These are phyloP conservation scores for Drosophila setifemur DNA, from an alignment of 1,140 invertebrate genomes.

Conservation along the genomic window DNA sequence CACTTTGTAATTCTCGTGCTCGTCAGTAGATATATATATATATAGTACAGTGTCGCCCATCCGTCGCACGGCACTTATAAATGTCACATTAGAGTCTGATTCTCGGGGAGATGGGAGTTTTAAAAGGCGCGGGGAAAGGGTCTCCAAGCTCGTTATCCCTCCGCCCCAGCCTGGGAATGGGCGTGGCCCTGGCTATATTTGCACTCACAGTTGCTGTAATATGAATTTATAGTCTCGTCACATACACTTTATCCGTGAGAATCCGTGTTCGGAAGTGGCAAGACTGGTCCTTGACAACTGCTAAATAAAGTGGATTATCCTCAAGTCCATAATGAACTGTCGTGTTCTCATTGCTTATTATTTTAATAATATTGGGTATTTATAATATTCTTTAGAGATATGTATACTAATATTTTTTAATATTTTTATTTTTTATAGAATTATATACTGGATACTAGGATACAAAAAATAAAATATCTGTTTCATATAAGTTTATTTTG, in stretches of 20 bases:
- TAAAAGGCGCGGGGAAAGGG: background rate
- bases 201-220: slow-evolving; percentile 38
- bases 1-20: slow-evolving; percentile 76
- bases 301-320: no score
- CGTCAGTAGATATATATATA: no score
- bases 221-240: slow-evolving; percentile 55
- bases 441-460: no score
- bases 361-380: no score
- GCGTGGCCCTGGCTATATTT: slow-evolving; percentile 23
- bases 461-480: no score
- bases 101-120: background rate
- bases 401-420: no score
- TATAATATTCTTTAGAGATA: no score
- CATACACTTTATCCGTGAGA: slow-evolving; percentile 34
- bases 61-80: slow-evolving; percentile 70
- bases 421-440: no score
- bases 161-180: slow-evolving; percentile 9
- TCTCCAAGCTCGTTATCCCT: slow-evolving; percentile 66
- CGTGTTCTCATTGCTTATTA: no score
- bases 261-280: slow-evolving; percentile 19
- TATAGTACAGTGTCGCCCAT: slow-evolving; percentile 56
- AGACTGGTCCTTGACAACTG: background rate
- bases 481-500: no score
- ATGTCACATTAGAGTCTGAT: slow-evolving; percentile 74
- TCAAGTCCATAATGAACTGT: no score